Evolutionary conservation across 2,888 invertebrate species (phyloP), one percentile per base, ranked within the genome.

Genomic region (Gnatocerus cornutus): DNA sequence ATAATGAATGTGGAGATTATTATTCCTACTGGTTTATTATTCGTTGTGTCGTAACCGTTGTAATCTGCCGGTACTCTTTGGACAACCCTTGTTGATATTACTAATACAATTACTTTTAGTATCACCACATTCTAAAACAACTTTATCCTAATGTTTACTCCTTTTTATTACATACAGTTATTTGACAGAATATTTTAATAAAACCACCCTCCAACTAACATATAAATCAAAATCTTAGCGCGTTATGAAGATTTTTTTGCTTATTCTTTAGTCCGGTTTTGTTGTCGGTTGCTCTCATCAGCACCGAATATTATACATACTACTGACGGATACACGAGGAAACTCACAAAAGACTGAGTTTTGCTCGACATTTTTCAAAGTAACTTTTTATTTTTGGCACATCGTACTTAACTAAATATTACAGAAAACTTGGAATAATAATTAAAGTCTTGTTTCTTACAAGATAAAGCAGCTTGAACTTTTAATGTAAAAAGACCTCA

Each of bases 1-100:
- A 80, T 81, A 81, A 82, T 82, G 81, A 82, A 81, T 81, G 80
- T 78, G 68, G 77, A 79, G 82, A 81, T 81, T 81, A 81, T 80
- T 77, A 79, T 79, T 81, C 77, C 75, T 73, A 75, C 75, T 77
- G 78, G 80, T 78, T 76, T 74, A 78, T 77, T 78, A 77, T 79
- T 76, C 74, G 71, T 68, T 69, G 69, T 63, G 70, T 72, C 67
- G 71, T 72, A 70, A 59, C 68, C 73, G 58, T 59, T 63, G 67
- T 70, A 72, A 72, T 70, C 70, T 67, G 64, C 59, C 45, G 45
- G 58, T 71, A 71, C 65, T 71, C 69, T 71, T 69, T 48, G 64
- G 62, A 66, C 66, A 30, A 21, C 55, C 59, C 67, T 73, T 69
- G 63, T 69, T 71, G 73, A 69, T 69, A 59, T 55, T 68, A 64